Evolutionary conservation across 1,140 invertebrate genomes (phyloP).

Genomic region (Bombus vancouverensis): DNA sequence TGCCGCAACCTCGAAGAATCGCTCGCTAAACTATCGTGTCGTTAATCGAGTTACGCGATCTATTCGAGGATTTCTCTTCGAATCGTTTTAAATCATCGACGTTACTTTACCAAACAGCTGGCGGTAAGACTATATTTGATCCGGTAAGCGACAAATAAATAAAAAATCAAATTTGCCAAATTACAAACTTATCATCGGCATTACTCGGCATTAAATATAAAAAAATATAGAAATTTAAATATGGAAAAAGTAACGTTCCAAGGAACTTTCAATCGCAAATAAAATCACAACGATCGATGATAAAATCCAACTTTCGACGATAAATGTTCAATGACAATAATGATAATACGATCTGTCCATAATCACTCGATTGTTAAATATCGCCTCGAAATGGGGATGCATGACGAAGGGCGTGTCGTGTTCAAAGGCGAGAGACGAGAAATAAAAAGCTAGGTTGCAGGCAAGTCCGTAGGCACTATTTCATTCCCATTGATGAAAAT

Average conservation of each 20-base stretch:
- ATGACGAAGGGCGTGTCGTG: background rate
- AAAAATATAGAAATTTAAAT: too few relatives aligned
- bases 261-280: too few relatives aligned
- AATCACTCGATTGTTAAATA: background rate
- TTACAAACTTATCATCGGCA: too few relatives aligned
- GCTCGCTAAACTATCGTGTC: background rate
- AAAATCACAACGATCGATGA: too few relatives aligned
- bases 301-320: too few relatives aligned
- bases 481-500: slow-evolving; percentile 50
- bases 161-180: too few relatives aligned
- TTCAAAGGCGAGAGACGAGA: background rate
- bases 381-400: background rate
- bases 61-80: background rate
- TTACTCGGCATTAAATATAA: too few relatives aligned
- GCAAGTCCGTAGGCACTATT: background rate
- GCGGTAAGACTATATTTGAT: too few relatives aligned
- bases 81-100: background rate
- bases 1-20: background rate
- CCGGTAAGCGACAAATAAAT: too few relatives aligned
- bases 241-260: too few relatives aligned
- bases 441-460: background rate
- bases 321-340: too few relatives aligned
- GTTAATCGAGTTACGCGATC: background rate
- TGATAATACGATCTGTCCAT: too few relatives aligned
- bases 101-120: background rate